Percentiles rank a stretch among this genome's conserved stretches.
Conservation (phyloP, 2,113 vertebrate genomes). For the Syrrhaptes paradoxus region DNA sequence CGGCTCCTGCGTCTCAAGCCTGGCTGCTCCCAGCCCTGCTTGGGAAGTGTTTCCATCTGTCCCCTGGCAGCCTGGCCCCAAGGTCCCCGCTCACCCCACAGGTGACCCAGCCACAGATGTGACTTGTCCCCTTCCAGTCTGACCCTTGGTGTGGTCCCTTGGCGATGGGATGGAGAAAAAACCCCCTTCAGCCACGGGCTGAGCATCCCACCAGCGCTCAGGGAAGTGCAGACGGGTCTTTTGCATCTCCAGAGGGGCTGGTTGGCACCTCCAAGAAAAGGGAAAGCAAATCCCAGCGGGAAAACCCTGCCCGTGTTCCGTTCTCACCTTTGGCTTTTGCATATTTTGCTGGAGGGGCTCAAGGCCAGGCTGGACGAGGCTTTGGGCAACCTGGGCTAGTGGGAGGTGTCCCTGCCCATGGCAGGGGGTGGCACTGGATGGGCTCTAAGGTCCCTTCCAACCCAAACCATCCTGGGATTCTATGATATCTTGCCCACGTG, state of each 20-base stretch:
- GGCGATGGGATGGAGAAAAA: background rate
- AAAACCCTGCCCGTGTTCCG: fast-evolving
- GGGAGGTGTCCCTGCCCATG: too few relatives aligned
- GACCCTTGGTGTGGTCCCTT: background rate
- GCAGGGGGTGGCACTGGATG: too few relatives aligned
- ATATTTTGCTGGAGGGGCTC: too few relatives aligned
- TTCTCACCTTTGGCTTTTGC: background rate
- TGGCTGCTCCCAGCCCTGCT: background rate
- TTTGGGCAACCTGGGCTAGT: too few relatives aligned
- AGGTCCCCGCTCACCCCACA: background rate
- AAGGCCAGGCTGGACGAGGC: too few relatives aligned
- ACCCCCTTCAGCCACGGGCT: fast-evolving
- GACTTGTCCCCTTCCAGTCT: background rate
- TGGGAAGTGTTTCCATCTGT: background rate
- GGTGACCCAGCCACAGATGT: background rate
- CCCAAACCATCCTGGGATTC: too few relatives aligned
- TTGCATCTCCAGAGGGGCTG: slow-evolving; percentile 19
- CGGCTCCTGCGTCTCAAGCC: background rate
- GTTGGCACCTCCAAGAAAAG: background rate
- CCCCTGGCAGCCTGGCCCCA: too few relatives aligned
- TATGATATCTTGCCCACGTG: background rate
- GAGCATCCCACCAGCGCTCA: background rate
- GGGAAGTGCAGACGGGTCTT: background rate
- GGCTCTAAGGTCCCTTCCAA: too few relatives aligned
- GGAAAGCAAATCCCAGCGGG: background rate